Evolutionary conservation across 2,888 invertebrate species (phyloP), one percentile per base, ranked within the genome.

Genomic region (Torymus auratus): DNA sequence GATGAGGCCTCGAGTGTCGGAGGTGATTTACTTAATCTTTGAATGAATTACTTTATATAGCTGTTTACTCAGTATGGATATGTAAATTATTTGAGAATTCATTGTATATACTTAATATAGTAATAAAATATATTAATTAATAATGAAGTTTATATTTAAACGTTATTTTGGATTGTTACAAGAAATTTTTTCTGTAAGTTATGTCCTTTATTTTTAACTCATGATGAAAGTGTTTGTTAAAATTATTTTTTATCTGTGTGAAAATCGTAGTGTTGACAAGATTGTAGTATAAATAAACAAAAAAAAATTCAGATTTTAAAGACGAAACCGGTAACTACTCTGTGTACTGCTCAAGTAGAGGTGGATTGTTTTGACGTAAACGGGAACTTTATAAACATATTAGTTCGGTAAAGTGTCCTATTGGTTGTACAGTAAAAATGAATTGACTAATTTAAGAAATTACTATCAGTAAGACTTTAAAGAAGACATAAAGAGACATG

Each of bases 51-150:
- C 14, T 53, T 55, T 70, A 20, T 23, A 55, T 60, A 60, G 14
- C 41, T 65, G 13, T 78, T 53, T 4, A 71, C 15, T 23, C 58
- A 56, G 52, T 1, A 58, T 28, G 10, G 7, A 55, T 58, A 28
- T 71, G 65, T 70, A 70, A 64, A 70, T 64, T 78, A 71, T 65
- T 70, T 15, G 62, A 28, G 56, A 4, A 62, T 20, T 60, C 17
- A 64, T 41, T 78, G 65, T 78, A 78, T 50, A 78, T 71, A 78
- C n/a, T 23, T 20, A 23, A 17, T 15, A 53, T 28, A 68, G 28
- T 58, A 75, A 41, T 41, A 41, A 41, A 52, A 67, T 61, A 71
- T 13, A 62, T 62, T 28, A 23, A 7, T 53, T 61, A 0, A 53
- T 61, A 11, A 61, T 55, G 17, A 20, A 20, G 61, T 70, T 55